Evolutionary conservation across 2,888 invertebrate species (phyloP), one percentile per base, ranked within the genome.

Genomic region (Criorhina ranunculi): DNA sequence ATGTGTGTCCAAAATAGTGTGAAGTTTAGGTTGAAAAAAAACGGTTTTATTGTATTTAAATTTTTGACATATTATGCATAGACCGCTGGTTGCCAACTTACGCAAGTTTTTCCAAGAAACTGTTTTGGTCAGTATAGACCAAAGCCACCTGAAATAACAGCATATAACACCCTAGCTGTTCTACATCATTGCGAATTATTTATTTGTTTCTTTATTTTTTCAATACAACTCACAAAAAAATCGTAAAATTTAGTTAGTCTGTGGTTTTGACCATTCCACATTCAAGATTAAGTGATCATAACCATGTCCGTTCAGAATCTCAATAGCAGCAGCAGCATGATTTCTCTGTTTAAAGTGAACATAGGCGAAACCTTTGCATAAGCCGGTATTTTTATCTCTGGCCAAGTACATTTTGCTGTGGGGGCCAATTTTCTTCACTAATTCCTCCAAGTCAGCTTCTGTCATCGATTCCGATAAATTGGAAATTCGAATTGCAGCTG

Each of bases 261-360:
- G 95, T 46, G 97, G 97, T 91, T 98, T 99, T 0, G 99, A 98
- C 99, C 99, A 99, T 93, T 99, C 99, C n/a, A 99, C 99, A 92
- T 95, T 98, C 67, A 99, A 93, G 91, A 99, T 99, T 88, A 99
- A 95, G 93, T 99, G 99, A 92, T 99, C 99, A 91, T 98, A 99
- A 86, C 99, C 98, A 91, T 97, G 96, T 0, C 98, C 98, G 90
- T 98, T 96, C 11, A 99, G 94, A 66, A 94, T 94, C 81, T 95
- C 93, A 89, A 99, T 98, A 75, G 99, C 99, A 88, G 96, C 95
- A 4, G 97, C 96, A 49, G 99, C 99, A 92, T 98, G 98, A 88
- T 96, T 95, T 88, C 96, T 94, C 88, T 95, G 95, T 91, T 97
- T 97, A 93, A 98, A 99, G 90, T 99, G 99, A 81, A 99, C 98